Evolutionary conservation across 1,140 invertebrate genomes (phyloP).

Genomic region (Conus betulinus): DNA sequence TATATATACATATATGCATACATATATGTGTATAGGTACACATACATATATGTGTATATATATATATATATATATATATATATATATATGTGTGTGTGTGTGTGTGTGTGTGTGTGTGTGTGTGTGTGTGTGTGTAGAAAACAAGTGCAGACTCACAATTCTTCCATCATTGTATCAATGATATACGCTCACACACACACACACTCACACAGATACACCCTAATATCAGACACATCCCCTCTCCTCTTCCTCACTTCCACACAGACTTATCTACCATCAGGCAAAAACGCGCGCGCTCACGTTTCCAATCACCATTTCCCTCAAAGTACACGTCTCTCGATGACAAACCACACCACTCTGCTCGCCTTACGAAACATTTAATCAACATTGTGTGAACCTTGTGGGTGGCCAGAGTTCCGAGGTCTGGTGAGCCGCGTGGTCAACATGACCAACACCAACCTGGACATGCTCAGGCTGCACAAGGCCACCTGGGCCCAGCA

Average conservation of each 20-base stretch:
- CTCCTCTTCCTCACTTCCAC: no score
- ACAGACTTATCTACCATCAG: no score
- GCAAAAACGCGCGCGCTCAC: no score
- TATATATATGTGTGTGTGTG: neutral
- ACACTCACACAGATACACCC: neutral
- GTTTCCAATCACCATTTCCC: no score
- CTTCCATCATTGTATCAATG: no score
- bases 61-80: neutral
- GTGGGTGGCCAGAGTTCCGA: conserved; percentile 78
- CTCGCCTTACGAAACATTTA: no score
- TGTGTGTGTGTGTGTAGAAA: no score
- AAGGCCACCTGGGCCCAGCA: conserved; percentile 80
- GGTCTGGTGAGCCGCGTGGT: conserved; percentile 79
- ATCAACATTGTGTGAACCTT: no score
- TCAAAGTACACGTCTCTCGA: no score
- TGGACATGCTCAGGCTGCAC: conserved; percentile 79
- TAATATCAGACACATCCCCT: neutral
- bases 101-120: conserved; percentile 12
- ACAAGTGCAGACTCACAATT: no score
- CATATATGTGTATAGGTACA: neutral
- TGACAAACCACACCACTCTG: no score
- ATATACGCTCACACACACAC: neutral
- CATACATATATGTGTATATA: neutral
- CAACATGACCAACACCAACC: conserved; percentile 79
- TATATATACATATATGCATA: neutral